phyloP scores from a whole-genome alignment of 2,888 invertebrate genomes.

The Phyllotreta striolata region DNA sequence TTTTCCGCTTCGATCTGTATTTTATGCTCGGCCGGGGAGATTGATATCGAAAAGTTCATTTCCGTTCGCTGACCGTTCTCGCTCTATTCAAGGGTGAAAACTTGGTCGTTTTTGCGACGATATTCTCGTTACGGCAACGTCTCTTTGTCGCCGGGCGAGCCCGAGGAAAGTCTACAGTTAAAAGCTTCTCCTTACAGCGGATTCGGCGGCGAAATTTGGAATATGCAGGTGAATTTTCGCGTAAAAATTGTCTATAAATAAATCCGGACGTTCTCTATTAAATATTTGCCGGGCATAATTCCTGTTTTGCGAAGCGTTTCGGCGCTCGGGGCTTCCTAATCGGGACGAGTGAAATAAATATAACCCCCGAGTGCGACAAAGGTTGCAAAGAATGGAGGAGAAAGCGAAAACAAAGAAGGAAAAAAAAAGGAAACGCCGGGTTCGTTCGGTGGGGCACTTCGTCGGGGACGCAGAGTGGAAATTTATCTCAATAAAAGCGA shows the following conservation, averaged over 20 bases:
- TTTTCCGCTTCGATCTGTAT: constrained; percentile 28
- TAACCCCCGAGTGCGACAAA: constrained; percentile 48
- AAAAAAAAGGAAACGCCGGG: constrained; percentile 36
- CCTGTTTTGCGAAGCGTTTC: constrained; percentile 34
- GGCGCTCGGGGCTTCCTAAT: constrained; percentile 32
- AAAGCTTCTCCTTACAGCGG: no score
- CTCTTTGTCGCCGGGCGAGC: no score
- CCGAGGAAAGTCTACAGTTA: no score
- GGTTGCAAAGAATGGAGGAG: no score
- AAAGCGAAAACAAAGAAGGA: constrained; percentile 41
- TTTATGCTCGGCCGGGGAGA: constrained; percentile 27
- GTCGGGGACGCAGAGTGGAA: constrained; percentile 41
- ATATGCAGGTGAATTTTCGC: not conserved
- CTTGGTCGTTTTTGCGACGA: constrained; percentile 28
- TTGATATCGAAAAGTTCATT: constrained; percentile 39
- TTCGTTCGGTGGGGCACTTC: constrained; percentile 36
- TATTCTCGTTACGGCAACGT: no score
- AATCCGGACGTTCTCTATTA: constrained; percentile 24
- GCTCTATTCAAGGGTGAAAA: constrained; percentile 39
- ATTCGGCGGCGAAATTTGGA: not conserved
- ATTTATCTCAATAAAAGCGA: constrained; percentile 59
- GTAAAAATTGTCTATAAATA: no score
- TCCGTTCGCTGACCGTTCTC: constrained; percentile 38
- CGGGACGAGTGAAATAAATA: constrained; percentile 51
- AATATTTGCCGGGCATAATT: constrained; percentile 45